Evolutionary conservation across 1,140 invertebrate species (phyloP), one percentile per base, ranked within the genome.

Genomic region (Achroia grisella): DNA sequence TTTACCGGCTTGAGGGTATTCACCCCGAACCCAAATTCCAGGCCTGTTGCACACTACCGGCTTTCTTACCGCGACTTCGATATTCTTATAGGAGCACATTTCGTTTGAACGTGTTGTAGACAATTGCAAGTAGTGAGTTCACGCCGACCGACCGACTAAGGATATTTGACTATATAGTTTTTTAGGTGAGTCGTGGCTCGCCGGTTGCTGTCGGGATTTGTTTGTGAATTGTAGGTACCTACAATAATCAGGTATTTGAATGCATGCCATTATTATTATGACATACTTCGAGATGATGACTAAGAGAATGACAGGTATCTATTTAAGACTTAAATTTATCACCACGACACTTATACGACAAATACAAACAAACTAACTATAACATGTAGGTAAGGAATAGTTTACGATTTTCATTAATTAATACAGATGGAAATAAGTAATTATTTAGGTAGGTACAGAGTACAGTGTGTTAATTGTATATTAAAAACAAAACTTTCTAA

Each of bases 1-100:
- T 83, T 82, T 84, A 84, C 78, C 67, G 70, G 66, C 74, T 64
- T 46, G 74, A 84, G 80, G 80, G 80, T 84, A 84, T 84, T 84
- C 80, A 84, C 80, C 80, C 78, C 80, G 71, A 77, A 77, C 75
- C 78, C 78, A 64, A 80, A 84, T 80, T 84, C 74, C 70, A 62
- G 56, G 61, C 62, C 55, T 47, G 64, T 49, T 65, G 58, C 74
- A 81, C 80, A 80, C 76, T 59, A 59, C 61, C 57, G 56, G 56
- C 58, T 72, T 76, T 57, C 53, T 59, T 50, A 36, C 42, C 23
- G 49, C 54, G 52, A 66, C 48, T 39, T 47, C 39, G 33, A 69
- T 56, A 56, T 67, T 78, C 76, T 71, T 63, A 77, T 75, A 75
- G 64, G 67, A 79, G 65, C 49, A 29, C 43, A 2, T 40, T 34